phyloP scores from a whole-genome alignment of 2,797 vertebrate species.

The Apodemus agrarius region DNA sequence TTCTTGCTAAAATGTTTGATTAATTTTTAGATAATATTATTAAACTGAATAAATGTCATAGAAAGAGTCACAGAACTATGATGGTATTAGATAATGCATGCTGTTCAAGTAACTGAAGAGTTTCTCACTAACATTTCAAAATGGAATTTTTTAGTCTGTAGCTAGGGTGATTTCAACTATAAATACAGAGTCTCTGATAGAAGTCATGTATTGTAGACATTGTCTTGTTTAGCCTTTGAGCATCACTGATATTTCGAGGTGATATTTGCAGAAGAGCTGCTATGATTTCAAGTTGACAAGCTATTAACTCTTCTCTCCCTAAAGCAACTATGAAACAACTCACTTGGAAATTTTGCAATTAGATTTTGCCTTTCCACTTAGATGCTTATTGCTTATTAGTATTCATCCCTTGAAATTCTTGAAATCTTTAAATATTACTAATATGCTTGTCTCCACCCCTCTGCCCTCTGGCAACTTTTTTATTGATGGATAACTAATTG shows the following conservation, averaged over 20 bases:
- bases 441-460: slow-evolving; percentile 44
- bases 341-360: slow-evolving; percentile 73
- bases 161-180: slow-evolving; percentile 67
- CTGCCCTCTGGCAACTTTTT: not conserved
- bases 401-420: slow-evolving; percentile 45
- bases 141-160: slow-evolving; percentile 60
- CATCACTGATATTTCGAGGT: slow-evolving; percentile 62
- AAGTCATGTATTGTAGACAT: slow-evolving; percentile 60
- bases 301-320: slow-evolving; percentile 76
- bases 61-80: slow-evolving; percentile 39
- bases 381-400: slow-evolving; percentile 64
- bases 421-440: slow-evolving; percentile 53
- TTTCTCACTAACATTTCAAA: slow-evolving; percentile 75
- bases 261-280: slow-evolving; percentile 68
- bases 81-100: not conserved
- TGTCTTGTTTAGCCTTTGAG: slow-evolving; percentile 78
- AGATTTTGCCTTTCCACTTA: slow-evolving; percentile 72
- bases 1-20: slow-evolving; percentile 56
- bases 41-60: slow-evolving; percentile 18
- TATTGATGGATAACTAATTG: slow-evolving; percentile 65
- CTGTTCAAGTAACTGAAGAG: slow-evolving; percentile 30
- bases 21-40: slow-evolving; percentile 64
- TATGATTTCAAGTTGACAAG: slow-evolving; percentile 70
- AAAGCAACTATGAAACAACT: slow-evolving; percentile 71
- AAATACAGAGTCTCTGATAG: slow-evolving; percentile 66